Percentiles rank a stretch among this genome's conserved stretches.
These are phyloP conservation scores for Sarcoramphus papa DNA, from an alignment of 2,797 vertebrate genomes.

Conservation along the genomic window DNA sequence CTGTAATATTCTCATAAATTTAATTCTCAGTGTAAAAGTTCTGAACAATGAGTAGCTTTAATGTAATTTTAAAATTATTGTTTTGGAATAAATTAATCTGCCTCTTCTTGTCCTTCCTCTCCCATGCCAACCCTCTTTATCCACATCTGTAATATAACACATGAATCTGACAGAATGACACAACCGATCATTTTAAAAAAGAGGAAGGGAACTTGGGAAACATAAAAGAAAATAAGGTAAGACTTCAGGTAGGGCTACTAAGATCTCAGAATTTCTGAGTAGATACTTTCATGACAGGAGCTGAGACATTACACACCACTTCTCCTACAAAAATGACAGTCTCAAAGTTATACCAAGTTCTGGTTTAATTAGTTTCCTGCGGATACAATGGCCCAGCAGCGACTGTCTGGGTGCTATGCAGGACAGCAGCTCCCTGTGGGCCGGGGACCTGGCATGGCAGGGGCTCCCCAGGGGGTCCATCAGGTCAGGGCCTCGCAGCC, in stretches of 20 bases:
- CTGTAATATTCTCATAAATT: not conserved
- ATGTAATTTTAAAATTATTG: not conserved
- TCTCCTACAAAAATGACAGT: not conserved
- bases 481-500: not conserved
- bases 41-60: not conserved
- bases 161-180: not conserved
- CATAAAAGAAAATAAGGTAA: not conserved
- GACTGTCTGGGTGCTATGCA: not conserved
- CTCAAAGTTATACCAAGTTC: not conserved
- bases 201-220: not conserved
- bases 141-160: not conserved
- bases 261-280: not conserved
- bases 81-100: not conserved
- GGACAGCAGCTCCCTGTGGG: not conserved
- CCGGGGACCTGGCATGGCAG: not conserved
- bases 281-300: not conserved
- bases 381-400: not conserved
- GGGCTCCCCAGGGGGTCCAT: too few species aligned
- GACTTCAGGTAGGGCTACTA: not conserved
- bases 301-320: not conserved
- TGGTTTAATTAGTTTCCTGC: not conserved
- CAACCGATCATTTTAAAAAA: not conserved
- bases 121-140: not conserved
- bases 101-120: not conserved
- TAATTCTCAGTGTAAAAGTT: not conserved